Evolutionary conservation across 1,140 invertebrate species (phyloP), one percentile per base, ranked within the genome.

Genomic region (Medauroidea extradentata): DNA sequence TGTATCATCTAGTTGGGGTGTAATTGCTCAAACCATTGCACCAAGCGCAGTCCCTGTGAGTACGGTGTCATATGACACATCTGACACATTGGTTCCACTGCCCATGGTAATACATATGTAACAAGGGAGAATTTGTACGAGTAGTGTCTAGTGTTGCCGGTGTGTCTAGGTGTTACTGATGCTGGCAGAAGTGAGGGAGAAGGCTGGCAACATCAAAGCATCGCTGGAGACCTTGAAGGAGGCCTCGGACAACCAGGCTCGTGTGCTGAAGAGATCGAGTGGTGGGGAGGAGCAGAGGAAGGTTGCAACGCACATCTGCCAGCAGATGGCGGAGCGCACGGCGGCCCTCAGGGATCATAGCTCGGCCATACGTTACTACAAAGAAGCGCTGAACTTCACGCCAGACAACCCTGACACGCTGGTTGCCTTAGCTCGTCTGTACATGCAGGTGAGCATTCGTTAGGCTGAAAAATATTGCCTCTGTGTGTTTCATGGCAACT

Each of bases 311-410:
- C 83, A 83, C 61, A 83, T 91, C 63, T 89, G 86, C 69, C 73
- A 81, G 55, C 81, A 83, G 60, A 80, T 91, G 72, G 88, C 87
- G 1, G 81, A 87, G 49, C 81, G 88, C 63, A 74, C 82, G 3
- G 75, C 78, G 7, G 78, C 74, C 23, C 74, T 84, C 55, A 76
- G 84, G 59, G 84, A 90, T 65, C 85, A 80, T 65, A 84, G 89
- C 44, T 79, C 84, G 68, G 90, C 93, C 5, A 85, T 93, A 50
- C 79, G 80, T 46, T 82, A 83, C 67, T 94, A 94, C 67, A 89
- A 94, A 66, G 93, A 98, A 73, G 91, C 93, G 3, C 74, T 98
- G 23, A 82, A 84, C 59, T 84, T 89, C 67, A 84, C 84, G 52
- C 88, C 94, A 3, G 83, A 86, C 61, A 90, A 96, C 70, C 78